Conservation (phyloP, 2,797 vertebrate species). For the Danio albolineatus region DNA sequence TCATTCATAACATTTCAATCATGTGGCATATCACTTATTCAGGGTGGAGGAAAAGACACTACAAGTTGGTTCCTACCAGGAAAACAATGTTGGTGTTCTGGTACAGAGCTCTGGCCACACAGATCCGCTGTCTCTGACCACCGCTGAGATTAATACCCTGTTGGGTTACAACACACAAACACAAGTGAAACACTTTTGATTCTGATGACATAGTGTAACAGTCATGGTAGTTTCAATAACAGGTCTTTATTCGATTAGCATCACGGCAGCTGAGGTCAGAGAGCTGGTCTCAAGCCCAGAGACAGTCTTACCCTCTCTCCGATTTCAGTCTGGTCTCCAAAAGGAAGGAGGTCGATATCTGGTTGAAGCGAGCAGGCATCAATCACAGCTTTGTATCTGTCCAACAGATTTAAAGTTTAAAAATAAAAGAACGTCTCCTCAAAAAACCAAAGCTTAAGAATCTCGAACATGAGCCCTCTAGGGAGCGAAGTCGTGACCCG, state of each 20-base stretch:
- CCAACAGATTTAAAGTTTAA: conserved; percentile 2
- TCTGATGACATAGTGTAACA: conserved; percentile 20
- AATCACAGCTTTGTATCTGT: conserved; percentile 95
- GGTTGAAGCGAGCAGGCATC: conserved; percentile 97
- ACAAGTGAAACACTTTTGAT: conserved; percentile 25
- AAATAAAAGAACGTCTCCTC: conserved; percentile 15
- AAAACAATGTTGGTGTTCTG: conserved; percentile 99
- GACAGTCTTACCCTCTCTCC: conserved; percentile 88
- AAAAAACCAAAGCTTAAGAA: conserved; percentile 3
- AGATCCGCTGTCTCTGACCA: conserved; percentile 96
- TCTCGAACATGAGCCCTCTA: conserved; percentile 1
- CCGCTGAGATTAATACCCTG: conserved; percentile 99
- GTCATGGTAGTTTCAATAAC: conserved; percentile 45
- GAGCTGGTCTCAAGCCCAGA: conserved; percentile 36
- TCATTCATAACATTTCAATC: conserved; percentile 13
- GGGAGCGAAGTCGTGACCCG: conserved; percentile 3
- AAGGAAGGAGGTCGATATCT: conserved; percentile 95
- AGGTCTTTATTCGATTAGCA: conserved; percentile 46
- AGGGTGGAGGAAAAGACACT: conserved; percentile 22
- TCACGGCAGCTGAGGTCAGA: conserved; percentile 43
- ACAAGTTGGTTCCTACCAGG: conserved; percentile 82
- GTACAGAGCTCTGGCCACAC: conserved; percentile 95
- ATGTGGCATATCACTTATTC: background rate
- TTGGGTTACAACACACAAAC: conserved; percentile 60
- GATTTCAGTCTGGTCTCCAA: conserved; percentile 99